These are phyloP conservation scores for Drosophila trapezifrons DNA, from an alignment of 1,140 invertebrate genomes.

Conservation along the genomic window DNA sequence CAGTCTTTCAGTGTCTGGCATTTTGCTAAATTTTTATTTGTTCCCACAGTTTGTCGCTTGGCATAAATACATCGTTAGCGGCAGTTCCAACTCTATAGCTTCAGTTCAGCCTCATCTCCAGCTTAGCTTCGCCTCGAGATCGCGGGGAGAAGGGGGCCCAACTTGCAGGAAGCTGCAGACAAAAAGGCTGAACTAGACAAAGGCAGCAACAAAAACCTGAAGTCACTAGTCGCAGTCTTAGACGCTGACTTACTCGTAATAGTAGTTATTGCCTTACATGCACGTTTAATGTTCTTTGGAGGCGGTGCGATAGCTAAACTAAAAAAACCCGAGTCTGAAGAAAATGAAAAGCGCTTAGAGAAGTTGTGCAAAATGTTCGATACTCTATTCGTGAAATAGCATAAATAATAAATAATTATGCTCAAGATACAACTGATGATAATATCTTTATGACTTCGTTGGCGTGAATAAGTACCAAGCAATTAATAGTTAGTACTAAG, in stretches of 20 bases:
- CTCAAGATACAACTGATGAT: neutral
- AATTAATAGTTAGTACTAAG: neutral
- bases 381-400: constrained; percentile 22
- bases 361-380: constrained; percentile 10
- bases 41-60: constrained; percentile 82
- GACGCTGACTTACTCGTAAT: constrained; percentile 59
- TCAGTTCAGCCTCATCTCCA: constrained; percentile 32
- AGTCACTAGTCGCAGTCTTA: constrained; percentile 38
- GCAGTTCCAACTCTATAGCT: constrained; percentile 41
- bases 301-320: constrained; percentile 63
- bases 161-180: constrained; percentile 74
- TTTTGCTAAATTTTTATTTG: constrained; percentile 81
- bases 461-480: neutral
- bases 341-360: constrained; percentile 22
- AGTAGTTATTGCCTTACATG: constrained; percentile 81
- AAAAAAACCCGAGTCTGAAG: constrained; percentile 17
- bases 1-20: constrained; percentile 45
- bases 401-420: too few species aligned
- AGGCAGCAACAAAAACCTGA: constrained; percentile 35
- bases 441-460: neutral
- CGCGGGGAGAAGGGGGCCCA: constrained; percentile 7
- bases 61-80: constrained; percentile 82
- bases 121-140: constrained; percentile 54
- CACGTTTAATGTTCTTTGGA: constrained; percentile 78
- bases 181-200: constrained; percentile 69